Base-by-base conservation (phyloP, 2,797 vertebrate genomes). In the Sciurus vulgaris region DNA sequence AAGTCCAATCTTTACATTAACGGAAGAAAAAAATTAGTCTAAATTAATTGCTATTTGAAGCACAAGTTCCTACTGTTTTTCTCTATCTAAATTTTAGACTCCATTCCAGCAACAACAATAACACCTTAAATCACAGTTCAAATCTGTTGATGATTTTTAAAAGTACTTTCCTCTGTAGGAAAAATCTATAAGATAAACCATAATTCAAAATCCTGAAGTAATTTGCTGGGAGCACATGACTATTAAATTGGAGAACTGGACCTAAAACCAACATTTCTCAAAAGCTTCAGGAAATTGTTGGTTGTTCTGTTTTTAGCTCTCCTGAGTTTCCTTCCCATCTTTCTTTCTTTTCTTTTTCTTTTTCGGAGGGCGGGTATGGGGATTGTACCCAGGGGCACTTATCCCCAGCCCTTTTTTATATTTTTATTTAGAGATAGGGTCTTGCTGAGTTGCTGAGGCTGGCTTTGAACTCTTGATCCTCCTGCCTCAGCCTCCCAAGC, bases 31-130 rank as follows among this genome's bases (percentile, higher is more conserved):
- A 77, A 18, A 59, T 70, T 86, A 49, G 11, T 69, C 61, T 79
- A 78, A 69, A 72, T 89, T 65, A 91, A 76, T 22, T 85, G 59
- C 33, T 83, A 9, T 79, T 87, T 86, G 63, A 33, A 88, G 7
- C 44, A 94, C 69, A 63, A 86, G 30, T 28, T 49, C 61, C 74
- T 67, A 44, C 35, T 92, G 49, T 85, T 81, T 81, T 96, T 86
- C 47, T 79, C 2, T 96, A 59, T 81, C 35, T 94, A 84, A 96
- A 54, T 95, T 83, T 94, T 41, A 96, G 81, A 35, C 89, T 84
- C 28, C 72, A 54, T 77, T 91, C n/a, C 8, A 92, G 38, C 30
- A 82, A n/a, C 44, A 88, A 9, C 33, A 93, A 33, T 86, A 79
- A 28, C 84, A 61, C 24, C 13, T 91, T 87, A 85, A 54, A 44